Conservation (phyloP, 2,113 vertebrate species). For the Dicerorhinus sumatrensis region DNA sequence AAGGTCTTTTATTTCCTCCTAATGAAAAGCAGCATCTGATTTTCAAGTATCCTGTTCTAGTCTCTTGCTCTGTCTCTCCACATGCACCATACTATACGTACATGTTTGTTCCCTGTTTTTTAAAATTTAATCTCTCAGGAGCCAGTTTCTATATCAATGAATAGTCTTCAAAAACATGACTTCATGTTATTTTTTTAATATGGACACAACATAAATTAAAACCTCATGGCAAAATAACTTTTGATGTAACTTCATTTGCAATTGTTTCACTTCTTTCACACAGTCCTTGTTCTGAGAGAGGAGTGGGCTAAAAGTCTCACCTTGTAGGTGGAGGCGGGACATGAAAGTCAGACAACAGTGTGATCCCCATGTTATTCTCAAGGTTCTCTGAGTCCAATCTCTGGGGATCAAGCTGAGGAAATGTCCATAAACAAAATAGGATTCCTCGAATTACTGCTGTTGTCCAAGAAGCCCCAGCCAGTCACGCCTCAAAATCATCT, state of each 20-base stretch:
- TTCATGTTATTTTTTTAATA: background rate
- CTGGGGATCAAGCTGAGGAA: background rate
- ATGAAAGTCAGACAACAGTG: background rate
- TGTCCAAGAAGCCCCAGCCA: background rate
- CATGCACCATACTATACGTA: background rate
- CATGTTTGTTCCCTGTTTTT: background rate
- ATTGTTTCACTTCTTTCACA: background rate
- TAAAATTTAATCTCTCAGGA: background rate
- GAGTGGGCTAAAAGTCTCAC: background rate
- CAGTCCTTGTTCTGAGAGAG: background rate
- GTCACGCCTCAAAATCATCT: background rate
- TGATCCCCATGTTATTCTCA: background rate
- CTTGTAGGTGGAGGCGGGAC: fast-evolving
- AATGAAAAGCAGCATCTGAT: background rate
- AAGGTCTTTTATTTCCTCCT: background rate
- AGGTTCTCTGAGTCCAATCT: background rate
- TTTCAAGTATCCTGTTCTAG: background rate
- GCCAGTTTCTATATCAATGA: background rate
- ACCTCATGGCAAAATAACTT: background rate
- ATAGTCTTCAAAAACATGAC: background rate
- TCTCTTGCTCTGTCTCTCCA: background rate
- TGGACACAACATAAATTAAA: background rate
- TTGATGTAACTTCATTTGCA: background rate
- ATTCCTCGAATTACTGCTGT: background rate
- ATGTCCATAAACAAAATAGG: background rate